Evolutionary conservation across 2,113 vertebrate genomes (phyloP).

Genomic region (Crypturellus undulatus): DNA sequence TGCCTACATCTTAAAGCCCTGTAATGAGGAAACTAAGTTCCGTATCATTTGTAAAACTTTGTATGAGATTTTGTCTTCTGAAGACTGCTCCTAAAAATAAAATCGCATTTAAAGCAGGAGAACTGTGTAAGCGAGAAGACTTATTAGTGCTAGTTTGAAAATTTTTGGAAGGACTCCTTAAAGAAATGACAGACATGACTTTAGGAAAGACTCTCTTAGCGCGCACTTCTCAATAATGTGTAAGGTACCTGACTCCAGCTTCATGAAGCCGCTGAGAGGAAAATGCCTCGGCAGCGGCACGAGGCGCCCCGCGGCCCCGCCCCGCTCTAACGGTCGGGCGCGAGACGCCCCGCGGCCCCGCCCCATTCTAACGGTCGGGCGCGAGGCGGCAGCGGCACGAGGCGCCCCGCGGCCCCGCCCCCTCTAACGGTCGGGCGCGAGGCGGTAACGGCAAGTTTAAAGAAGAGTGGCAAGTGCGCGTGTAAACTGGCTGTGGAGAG

Average conservation of each 20-base stretch:
- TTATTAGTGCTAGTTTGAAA: not conserved
- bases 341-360: too few species aligned
- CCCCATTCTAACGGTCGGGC: too few species aligned
- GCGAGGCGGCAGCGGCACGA: too few species aligned
- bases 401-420: too few species aligned
- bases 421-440: too few species aligned
- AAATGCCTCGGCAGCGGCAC: too few species aligned
- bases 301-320: too few species aligned
- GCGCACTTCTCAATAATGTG: not conserved
- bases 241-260: not conserved
- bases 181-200: not conserved
- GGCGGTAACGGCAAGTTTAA: not conserved
- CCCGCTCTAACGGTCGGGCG: too few species aligned
- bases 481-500: too few species aligned
- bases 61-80: not conserved
- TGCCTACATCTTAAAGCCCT: not conserved
- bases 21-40: not conserved
- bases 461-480: not conserved
- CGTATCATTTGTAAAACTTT: not conserved
- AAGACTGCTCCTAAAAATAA: not conserved
- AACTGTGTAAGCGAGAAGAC: not conserved
- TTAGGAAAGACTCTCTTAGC: not conserved
- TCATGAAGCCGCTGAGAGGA: not conserved
- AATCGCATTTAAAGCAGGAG: not conserved
- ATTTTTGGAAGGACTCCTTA: not conserved